phyloP scores from a whole-genome alignment of 2,113 vertebrate genomes.

The Sinocyclocheilus anophthalmus region DNA sequence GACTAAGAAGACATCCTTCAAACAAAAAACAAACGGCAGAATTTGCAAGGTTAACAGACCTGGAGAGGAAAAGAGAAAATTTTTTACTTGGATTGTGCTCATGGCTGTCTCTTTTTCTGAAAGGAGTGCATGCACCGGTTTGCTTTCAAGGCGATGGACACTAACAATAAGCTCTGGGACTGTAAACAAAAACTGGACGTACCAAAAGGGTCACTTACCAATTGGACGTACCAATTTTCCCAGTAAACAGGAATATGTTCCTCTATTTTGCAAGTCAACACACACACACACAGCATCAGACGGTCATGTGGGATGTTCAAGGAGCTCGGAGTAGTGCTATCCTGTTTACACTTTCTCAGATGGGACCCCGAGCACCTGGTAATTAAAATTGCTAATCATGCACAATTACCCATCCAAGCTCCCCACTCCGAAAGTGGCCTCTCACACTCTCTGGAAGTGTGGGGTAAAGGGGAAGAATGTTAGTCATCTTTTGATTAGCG shows the following conservation, averaged over 20 bases:
- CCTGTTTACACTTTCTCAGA: conserved; percentile 29
- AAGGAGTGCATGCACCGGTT: conserved; percentile 11
- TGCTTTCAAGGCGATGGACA: neutral
- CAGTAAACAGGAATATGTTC: neutral
- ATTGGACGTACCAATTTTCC: neutral
- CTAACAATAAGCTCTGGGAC: neutral
- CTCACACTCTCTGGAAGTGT: conserved; percentile 43
- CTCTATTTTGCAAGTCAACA: neutral
- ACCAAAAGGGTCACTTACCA: neutral
- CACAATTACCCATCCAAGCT: conserved; percentile 83
- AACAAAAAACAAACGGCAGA: neutral
- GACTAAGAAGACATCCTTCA: conserved; percentile 7
- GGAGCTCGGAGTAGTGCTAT: conserved; percentile 57
- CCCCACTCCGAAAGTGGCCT: conserved; percentile 66
- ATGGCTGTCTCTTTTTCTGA: neutral
- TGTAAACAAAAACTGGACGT: neutral
- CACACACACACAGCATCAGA: neutral
- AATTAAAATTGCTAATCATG: conserved; percentile 92
- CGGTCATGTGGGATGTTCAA: neutral
- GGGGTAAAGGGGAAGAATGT: conserved; percentile 48
- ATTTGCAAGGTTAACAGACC: conserved; percentile 28
- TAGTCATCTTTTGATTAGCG: conserved; percentile 78
- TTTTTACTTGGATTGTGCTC: neutral
- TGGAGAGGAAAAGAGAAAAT: neutral
- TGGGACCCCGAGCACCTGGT: conserved; percentile 82